Evolutionary conservation across 1,140 invertebrate species (phyloP), one percentile per base, ranked within the genome.

Genomic region (Chironomus striatipennis): DNA sequence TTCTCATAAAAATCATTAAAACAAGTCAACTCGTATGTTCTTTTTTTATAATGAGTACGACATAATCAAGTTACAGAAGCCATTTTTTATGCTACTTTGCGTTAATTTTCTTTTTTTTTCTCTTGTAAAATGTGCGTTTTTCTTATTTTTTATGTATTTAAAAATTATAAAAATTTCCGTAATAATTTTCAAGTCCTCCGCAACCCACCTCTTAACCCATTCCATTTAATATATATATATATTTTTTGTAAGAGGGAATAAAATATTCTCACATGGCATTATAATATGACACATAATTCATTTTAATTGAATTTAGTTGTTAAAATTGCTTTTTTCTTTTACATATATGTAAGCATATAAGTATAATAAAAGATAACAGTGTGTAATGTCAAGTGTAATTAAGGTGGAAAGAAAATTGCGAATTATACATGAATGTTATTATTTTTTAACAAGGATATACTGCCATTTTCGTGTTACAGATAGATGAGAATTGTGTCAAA

Each of bases 221-320:
- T 34, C 24, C 12, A 57, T 57, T 12, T 12, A 7, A 10, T 10
- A 57, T 57, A 57, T 15, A 47, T 15, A 47, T 47, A 47, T n/a
- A 5, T 57, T 57, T 57, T n/a, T n/a, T 57, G 9, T 57, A 12
- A 57, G 12, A 70, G 17, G 65, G 65, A 70, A 70, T 20, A 70
- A 70, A 70, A 70, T 20, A 70, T 70, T 70, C 20, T 18, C 65
- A 21, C n/a, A 70, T 70, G 65, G 65, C 65, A 57, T 57, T 15
- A 57, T 57, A 34, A 20, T 70, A 21, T 70, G 65, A 70, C 17
- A 70, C 65, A 70, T 70, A 70, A 70, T 70, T 70, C 65, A 70
- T 70, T 70, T 70, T 70, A 70, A 70, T 70, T 70, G 65, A 70
- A 70, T 70, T 70, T 70, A 70, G 65, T 70, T 70, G 65, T 70